Evolutionary conservation across 2,888 invertebrate genomes (phyloP).

Genomic region (Polia nebulosa): DNA sequence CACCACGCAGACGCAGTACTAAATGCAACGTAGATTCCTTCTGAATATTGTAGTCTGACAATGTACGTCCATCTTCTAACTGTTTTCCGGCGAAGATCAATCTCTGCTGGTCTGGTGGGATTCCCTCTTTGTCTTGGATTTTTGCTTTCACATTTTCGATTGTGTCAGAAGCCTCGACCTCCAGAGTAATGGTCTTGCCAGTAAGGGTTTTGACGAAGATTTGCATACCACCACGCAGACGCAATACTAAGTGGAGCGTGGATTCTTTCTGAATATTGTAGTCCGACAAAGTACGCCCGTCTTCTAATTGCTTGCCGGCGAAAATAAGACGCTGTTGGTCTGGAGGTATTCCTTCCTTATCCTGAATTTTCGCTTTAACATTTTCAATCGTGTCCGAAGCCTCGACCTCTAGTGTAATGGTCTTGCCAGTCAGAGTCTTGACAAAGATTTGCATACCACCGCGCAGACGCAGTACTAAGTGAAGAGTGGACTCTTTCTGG

Average conservation of each 20-base stretch:
- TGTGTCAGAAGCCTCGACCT: conserved; percentile 74
- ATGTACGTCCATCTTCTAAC: conserved; percentile 72
- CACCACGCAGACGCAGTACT: conserved; percentile 69
- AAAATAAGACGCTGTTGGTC: conserved; percentile 75
- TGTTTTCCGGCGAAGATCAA: conserved; percentile 77
- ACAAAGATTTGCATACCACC: conserved; percentile 74
- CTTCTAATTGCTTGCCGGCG: conserved; percentile 72
- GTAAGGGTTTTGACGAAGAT: conserved; percentile 71
- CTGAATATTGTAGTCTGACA: conserved; percentile 71
- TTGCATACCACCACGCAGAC: conserved; percentile 72
- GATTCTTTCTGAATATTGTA: conserved; percentile 75
- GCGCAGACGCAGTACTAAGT: conserved; percentile 66
- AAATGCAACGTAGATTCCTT: conserved; percentile 77
- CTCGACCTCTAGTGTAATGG: conserved; percentile 68
- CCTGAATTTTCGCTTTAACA: conserved; percentile 65
- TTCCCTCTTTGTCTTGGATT: conserved; percentile 75
- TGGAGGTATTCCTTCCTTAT: conserved; percentile 72
- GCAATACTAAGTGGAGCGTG: conserved; percentile 67
- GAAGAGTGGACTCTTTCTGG: conserved; percentile 69
- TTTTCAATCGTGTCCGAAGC: conserved; percentile 66
- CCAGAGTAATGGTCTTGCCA: conserved; percentile 71
- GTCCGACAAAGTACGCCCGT: conserved; percentile 67
- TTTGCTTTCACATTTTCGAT: conserved; percentile 77
- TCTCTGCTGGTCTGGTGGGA: conserved; percentile 75
- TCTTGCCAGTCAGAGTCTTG: conserved; percentile 69